These are phyloP conservation scores for Colinus virginianus DNA, from an alignment of 2,113 vertebrate genomes.

Conservation along the genomic window DNA sequence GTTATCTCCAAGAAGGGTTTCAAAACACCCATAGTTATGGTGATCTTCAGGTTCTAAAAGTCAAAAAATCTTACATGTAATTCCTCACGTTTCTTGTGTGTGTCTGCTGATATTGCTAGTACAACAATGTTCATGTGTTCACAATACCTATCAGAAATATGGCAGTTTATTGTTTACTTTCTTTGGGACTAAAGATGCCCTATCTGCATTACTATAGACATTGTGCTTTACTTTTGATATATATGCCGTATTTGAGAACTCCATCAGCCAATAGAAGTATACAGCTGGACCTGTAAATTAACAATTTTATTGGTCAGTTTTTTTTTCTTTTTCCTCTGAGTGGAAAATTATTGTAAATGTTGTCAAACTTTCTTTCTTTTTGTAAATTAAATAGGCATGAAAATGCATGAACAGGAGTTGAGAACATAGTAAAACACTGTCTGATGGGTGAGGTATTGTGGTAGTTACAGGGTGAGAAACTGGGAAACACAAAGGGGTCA, in stretches of 20 bases:
- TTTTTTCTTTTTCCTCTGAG: background rate
- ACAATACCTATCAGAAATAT: background rate
- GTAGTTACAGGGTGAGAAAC: background rate
- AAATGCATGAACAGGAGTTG: background rate
- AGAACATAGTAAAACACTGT: background rate
- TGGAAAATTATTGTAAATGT: background rate
- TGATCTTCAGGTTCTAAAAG: background rate
- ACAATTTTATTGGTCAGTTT: rapidly evolving
- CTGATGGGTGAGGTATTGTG: background rate
- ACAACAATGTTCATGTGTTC: background rate
- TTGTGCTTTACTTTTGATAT: background rate
- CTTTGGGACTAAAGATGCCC: background rate
- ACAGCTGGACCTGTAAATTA: background rate
- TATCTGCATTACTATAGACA: background rate
- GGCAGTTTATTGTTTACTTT: background rate
- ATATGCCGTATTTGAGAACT: background rate
- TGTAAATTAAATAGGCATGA: background rate
- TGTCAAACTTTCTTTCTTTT: background rate
- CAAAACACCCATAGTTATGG: background rate
- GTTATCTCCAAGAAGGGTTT: background rate
- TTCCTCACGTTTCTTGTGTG: background rate
- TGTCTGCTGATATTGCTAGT: background rate
- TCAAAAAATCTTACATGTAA: background rate
- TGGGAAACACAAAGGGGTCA: background rate
- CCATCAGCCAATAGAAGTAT: background rate